Evolutionary conservation across 2,797 vertebrate genomes (phyloP), one percentile per base, ranked within the genome.

Genomic region (Acanthis flammea): DNA sequence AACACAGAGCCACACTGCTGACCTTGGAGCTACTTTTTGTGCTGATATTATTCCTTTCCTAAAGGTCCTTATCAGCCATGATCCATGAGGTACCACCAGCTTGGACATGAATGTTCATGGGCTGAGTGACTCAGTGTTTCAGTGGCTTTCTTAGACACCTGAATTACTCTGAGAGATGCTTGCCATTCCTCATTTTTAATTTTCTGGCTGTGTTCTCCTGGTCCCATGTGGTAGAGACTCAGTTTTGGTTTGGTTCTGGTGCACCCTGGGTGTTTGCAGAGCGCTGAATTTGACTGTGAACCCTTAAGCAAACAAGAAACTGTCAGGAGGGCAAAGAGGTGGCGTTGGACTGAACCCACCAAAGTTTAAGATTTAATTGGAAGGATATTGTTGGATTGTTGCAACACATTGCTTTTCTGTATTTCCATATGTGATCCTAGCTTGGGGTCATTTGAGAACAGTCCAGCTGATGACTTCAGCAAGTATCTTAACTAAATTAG

Each of bases 401-500:
- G 90, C 77, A 95, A 91, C 94, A 95, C 96, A 92, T 94, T 96
- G 94, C 94, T 93, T 95, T 96, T 94, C 94, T 76, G 17, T 93
- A 95, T 94, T 97, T 96, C 96, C 95, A 96, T 96, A 97, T 96
- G 93, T 96, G 97, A 96, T 97, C 96, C 91, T 96, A 92, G 93
- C 94, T 91, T 94, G 81, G 91, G 96, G 96, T 97, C 97, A 97
- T 86, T 97, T 97, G 97, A 96, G 94, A 96, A 47, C 76, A 76
- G 77, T 97, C 97, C 97, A 97, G 97, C 66, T 90, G 94, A 96
- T 97, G 96, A 97, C 97, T 97, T 97, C 96, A 97, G 96, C 95
- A 94, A 97, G 92, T 95, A 92, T 94, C 96, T 96, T 95, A 95
- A 96, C 90, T 92, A 96, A 97, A 97, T 97, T 96, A 97, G 92